Conservation (phyloP, 2,888 invertebrate genomes). For the Iphiclides podalirius region DNA sequence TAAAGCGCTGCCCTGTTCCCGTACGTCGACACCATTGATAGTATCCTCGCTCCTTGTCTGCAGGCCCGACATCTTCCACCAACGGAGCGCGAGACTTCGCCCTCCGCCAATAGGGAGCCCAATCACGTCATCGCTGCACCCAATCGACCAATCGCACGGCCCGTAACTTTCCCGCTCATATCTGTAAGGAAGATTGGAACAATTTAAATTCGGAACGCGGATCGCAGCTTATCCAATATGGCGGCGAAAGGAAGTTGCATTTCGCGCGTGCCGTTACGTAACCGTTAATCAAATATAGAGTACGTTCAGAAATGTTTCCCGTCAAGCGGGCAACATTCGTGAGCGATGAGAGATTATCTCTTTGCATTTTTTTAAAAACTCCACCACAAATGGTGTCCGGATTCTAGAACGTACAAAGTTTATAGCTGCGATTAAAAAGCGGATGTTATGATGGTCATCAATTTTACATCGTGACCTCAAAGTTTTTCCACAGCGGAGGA, state of each 20-base stretch:
- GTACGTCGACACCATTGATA: slow-evolving; percentile 71
- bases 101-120: slow-evolving; percentile 48
- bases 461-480: not conserved
- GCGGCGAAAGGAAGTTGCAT: slow-evolving; percentile 39
- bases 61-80: slow-evolving; percentile 71
- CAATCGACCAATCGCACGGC: slow-evolving; percentile 33
- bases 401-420: not conserved
- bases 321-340: too few species aligned
- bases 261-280: slow-evolving; percentile 46
- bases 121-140: slow-evolving; percentile 45
- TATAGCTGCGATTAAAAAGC: slow-evolving; percentile 4
- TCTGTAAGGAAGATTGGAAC: slow-evolving; percentile 31
- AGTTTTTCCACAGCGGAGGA: not conserved
- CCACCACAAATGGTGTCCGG: not conserved
- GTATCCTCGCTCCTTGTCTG: slow-evolving; percentile 63
- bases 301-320: not conserved
- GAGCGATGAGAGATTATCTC: too few species aligned
- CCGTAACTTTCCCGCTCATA: slow-evolving; percentile 23
- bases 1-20: slow-evolving; percentile 72
- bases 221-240: slow-evolving; percentile 38
- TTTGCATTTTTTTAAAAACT: too few species aligned
- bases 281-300: slow-evolving; percentile 37
- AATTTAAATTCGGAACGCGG: slow-evolving; percentile 44
- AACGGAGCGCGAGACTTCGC: slow-evolving; percentile 41
- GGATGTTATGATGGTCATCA: slow-evolving; percentile 5